Evolutionary conservation across 2,888 invertebrate genomes (phyloP).

Genomic region (Melanchra persicariae): DNA sequence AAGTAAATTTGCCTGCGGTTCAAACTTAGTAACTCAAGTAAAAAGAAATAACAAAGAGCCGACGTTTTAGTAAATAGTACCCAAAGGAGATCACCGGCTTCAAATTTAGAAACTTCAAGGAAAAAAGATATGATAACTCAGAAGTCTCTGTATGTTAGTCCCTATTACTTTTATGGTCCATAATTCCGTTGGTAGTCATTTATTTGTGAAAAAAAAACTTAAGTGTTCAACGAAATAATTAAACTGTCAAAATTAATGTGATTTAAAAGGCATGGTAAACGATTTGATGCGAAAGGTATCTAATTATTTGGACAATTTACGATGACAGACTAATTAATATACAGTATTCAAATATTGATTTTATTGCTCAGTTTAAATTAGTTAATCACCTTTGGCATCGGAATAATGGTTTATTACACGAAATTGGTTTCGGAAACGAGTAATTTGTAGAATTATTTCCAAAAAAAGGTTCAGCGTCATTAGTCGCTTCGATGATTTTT

Average conservation of each 20-base stretch:
- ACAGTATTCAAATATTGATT: slow-evolving; percentile 71
- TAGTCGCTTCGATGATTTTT: slow-evolving; percentile 61
- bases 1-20: slow-evolving; percentile 22
- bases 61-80: slow-evolving; percentile 51
- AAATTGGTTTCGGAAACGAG: slow-evolving; percentile 66
- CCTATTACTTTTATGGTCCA: slow-evolving; percentile 60
- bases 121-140: slow-evolving; percentile 47
- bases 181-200: slow-evolving; percentile 56
- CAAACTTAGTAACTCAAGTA: slow-evolving; percentile 37
- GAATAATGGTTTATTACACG: slow-evolving; percentile 61
- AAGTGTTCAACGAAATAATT: slow-evolving; percentile 67
- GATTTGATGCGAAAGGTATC: slow-evolving; percentile 68
- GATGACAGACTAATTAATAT: slow-evolving; percentile 70
- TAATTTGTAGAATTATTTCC: slow-evolving; percentile 60
- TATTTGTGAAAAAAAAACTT: slow-evolving; percentile 54
- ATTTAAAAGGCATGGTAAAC: slow-evolving; percentile 66
- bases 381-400: slow-evolving; percentile 64
- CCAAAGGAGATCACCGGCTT: slow-evolving; percentile 45
- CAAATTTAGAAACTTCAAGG: slow-evolving; percentile 42
- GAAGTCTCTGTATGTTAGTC: slow-evolving; percentile 41
- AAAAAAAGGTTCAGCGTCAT: slow-evolving; percentile 58
- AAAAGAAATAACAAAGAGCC: slow-evolving; percentile 49
- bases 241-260: slow-evolving; percentile 68
- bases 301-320: slow-evolving; percentile 69
- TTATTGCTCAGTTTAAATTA: slow-evolving; percentile 69